Conservation (phyloP, 2,797 vertebrate genomes). For the Takifugu rubripes region DNA sequence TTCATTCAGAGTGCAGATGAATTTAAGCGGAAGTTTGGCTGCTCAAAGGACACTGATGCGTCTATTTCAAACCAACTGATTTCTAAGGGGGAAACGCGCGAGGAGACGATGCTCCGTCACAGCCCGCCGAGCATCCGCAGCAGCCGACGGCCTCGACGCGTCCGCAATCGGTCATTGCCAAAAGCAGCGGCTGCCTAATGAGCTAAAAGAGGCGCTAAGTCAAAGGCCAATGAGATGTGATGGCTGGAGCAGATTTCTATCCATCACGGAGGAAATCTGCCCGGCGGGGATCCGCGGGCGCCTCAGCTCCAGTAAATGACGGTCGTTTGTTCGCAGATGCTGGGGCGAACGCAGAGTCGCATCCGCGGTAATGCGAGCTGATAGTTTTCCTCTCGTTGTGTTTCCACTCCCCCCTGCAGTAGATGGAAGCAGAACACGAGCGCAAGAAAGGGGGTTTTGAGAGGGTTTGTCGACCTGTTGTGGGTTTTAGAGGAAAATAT, state of each 20-base stretch:
- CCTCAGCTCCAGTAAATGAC: conserved; percentile 37
- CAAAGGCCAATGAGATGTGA: conserved; percentile 51
- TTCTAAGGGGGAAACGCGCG: not conserved
- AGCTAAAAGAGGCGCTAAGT: conserved; percentile 50
- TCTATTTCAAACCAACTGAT: no score
- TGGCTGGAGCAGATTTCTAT: conserved; percentile 57
- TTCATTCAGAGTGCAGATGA: no score
- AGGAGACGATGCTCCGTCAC: conserved; percentile 30
- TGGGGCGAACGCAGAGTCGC: conserved; percentile 24
- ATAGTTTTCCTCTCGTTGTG: not conserved
- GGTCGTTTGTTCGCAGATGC: conserved; percentile 49
- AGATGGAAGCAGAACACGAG: no score
- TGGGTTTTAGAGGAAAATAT: no score
- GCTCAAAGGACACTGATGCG: no score
- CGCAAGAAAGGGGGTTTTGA: no score
- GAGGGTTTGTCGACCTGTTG: no score
- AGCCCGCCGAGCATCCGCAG: conserved; percentile 36
- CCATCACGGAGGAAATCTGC: conserved; percentile 47
- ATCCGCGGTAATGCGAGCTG: not conserved
- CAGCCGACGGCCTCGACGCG: conserved; percentile 31
- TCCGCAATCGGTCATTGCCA: conserved; percentile 44
- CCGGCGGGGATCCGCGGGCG: conserved; percentile 36
- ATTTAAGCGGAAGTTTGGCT: no score
- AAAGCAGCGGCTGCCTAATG: conserved; percentile 51
- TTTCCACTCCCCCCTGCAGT: no score